Conservation (phyloP, 2,888 invertebrate species). For the Diaperis boleti region DNA sequence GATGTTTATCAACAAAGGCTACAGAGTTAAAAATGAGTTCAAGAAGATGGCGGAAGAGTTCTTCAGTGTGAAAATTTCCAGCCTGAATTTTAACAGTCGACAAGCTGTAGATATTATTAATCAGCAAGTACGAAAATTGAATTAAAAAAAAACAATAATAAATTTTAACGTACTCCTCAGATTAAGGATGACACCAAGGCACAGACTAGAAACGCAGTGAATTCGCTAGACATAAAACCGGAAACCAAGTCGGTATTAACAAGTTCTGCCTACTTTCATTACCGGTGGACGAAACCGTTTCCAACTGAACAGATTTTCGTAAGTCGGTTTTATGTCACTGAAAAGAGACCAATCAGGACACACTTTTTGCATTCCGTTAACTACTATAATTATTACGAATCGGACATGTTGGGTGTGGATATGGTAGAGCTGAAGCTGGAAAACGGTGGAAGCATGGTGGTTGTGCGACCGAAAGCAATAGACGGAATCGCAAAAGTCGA, state of each 20-base stretch:
- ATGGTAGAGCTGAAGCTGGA: conserved; percentile 57
- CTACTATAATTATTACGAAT: conserved; percentile 55
- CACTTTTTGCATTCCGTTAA: conserved; percentile 50
- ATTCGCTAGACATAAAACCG: too few species aligned
- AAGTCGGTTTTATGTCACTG: not conserved
- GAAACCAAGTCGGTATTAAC: not conserved
- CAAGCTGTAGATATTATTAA: too few species aligned
- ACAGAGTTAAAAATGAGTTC: not conserved
- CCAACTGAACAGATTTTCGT: not conserved
- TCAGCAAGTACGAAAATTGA: too few species aligned
- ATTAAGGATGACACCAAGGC: too few species aligned
- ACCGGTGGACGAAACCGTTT: not conserved
- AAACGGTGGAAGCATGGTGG: conserved; percentile 49
- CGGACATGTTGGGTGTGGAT: conserved; percentile 52
- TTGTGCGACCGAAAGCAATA: conserved; percentile 52
- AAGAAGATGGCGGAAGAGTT: not conserved
- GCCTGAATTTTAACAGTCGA: too few species aligned
- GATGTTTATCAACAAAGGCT: not conserved
- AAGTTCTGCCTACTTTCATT: not conserved
- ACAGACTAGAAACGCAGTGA: too few species aligned
- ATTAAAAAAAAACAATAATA: too few species aligned
- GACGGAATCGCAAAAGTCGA: conserved; percentile 40
- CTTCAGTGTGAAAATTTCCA: too few species aligned
- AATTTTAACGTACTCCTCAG: too few species aligned
- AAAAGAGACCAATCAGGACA: conserved; percentile 52